Evolutionary conservation across 1,140 invertebrate species (phyloP).

Genomic region (Drosophila mojavensis): DNA sequence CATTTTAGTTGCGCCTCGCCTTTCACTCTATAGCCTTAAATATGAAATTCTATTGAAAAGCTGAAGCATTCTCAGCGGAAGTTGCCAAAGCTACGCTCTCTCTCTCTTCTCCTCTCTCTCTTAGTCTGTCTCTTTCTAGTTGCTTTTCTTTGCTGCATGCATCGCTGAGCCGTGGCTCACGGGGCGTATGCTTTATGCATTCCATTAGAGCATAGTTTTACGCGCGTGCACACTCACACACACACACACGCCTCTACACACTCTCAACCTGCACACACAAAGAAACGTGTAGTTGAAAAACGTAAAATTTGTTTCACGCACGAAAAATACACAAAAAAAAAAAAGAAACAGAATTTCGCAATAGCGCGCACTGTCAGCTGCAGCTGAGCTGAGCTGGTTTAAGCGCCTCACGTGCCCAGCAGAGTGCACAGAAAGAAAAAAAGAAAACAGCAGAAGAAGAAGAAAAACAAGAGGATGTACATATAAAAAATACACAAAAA

Average conservation of each 20-base stretch:
- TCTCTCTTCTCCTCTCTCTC: background rate
- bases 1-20: slow-evolving; percentile 35
- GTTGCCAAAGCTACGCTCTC: background rate
- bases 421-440: background rate
- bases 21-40: slow-evolving; percentile 3
- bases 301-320: slow-evolving; percentile 46
- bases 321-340: slow-evolving; percentile 13
- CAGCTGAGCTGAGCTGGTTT: slow-evolving; percentile 15
- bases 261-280: slow-evolving; percentile 7
- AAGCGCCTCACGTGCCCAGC: slow-evolving; percentile 33
- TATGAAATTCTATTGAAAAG: slow-evolving; percentile 16
- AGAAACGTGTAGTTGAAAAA: slow-evolving; percentile 44
- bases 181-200: slow-evolving; percentile 76
- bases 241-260: background rate
- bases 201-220: slow-evolving; percentile 72
- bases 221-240: slow-evolving; percentile 16
- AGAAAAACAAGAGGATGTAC: background rate
- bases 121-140: background rate
- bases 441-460: background rate
- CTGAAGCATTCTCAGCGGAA: background rate
- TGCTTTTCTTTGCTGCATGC: slow-evolving; percentile 32
- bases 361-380: slow-evolving; percentile 33
- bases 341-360: no score
- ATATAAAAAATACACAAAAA: slow-evolving; percentile 5
- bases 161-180: slow-evolving; percentile 45